These are phyloP conservation scores for Saccostrea glomerata DNA, from an alignment of 1,140 invertebrate species.

Conservation along the genomic window DNA sequence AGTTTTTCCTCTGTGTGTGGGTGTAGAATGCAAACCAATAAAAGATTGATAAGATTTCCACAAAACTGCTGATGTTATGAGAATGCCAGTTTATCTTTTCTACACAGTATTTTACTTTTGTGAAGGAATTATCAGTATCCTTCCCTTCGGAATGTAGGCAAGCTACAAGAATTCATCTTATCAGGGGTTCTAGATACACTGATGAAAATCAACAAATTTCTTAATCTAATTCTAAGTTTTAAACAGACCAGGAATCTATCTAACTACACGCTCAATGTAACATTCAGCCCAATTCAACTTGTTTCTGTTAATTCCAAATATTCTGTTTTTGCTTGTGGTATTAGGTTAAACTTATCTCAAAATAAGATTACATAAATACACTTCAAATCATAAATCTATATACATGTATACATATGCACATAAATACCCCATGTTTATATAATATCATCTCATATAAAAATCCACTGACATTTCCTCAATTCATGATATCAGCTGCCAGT, in stretches of 20 bases:
- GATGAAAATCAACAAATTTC: conserved; percentile 25
- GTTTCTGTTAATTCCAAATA: no score
- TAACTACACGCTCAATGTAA: neutral
- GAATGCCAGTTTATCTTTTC: neutral
- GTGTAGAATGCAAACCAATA: neutral
- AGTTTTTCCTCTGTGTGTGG: neutral
- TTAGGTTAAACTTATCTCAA: no score
- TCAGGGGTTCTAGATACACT: neutral
- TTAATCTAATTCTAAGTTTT: neutral
- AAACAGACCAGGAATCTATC: neutral
- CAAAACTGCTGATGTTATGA: neutral
- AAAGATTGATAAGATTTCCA: neutral
- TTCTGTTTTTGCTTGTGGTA: no score
- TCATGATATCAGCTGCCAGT: neutral
- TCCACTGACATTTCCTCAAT: no score
- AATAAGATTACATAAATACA: no score
- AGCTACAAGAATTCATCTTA: conserved; percentile 2
- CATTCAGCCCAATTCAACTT: neutral
- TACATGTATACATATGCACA: no score
- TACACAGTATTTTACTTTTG: neutral
- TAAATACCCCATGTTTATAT: no score
- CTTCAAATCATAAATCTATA: no score
- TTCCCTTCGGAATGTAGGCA: neutral
- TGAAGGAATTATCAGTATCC: neutral
- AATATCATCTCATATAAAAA: no score